Evolutionary conservation across 2,888 invertebrate species (phyloP), one percentile per base, ranked within the genome.

Genomic region (Leptogaster cylindrica): DNA sequence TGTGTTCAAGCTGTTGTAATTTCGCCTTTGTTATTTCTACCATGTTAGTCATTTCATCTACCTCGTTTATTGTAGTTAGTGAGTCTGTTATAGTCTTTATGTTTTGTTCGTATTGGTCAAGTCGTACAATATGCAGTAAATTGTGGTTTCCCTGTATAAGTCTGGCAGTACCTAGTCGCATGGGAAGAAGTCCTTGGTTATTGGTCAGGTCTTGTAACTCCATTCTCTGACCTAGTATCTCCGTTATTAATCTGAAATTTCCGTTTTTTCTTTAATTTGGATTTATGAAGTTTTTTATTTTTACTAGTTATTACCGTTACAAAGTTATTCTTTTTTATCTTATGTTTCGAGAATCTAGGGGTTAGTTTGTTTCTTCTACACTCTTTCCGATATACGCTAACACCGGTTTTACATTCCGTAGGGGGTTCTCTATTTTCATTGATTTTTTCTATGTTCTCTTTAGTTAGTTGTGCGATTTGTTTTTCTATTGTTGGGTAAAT

Each of bases 41-140:
- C n/a, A n/a, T n/a, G n/a, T n/a, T n/a, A n/a, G n/a, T n/a, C n/a
- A n/a, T n/a, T n/a, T n/a, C n/a, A n/a, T n/a, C n/a, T n/a, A n/a
- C n/a, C n/a, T n/a, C n/a, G n/a, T n/a, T n/a, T n/a, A n/a, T n/a
- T n/a, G n/a, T n/a, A n/a, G n/a, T n/a, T n/a, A n/a, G n/a, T n/a
- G n/a, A n/a, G n/a, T n/a, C n/a, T n/a, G n/a, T n/a, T n/a, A n/a
- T n/a, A n/a, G n/a, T n/a, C n/a, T n/a, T n/a, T n/a, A n/a, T n/a
- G n/a, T n/a, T n/a, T n/a, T n/a, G n/a, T n/a, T n/a, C n/a, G n/a
- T n/a, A n/a, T n/a, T n/a, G n/a, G n/a, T 48, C 28, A 36, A 41
- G 23, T 18, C 58, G 28, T 65, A 65, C 41, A 31, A 52, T 50
- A 16, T 50, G 50, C 2, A 27, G n/a, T 50, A 50, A n/a, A 16